Conservation (phyloP, 2,888 invertebrate genomes). For the Yponomeuta sedellus region DNA sequence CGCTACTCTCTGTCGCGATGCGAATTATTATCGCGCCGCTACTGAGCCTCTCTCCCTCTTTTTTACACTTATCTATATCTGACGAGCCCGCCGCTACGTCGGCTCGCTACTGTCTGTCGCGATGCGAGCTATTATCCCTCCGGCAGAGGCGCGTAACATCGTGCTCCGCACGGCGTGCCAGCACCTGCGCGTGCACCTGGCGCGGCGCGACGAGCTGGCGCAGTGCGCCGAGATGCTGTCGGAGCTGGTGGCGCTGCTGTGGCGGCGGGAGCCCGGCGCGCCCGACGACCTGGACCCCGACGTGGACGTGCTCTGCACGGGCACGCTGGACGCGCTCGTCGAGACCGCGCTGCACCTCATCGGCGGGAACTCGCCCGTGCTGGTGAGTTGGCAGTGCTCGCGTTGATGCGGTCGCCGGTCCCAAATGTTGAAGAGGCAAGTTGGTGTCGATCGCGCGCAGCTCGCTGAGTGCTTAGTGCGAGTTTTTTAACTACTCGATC, state of each 20-base stretch:
- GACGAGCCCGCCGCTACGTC: too few species aligned
- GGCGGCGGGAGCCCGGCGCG: constrained; percentile 72
- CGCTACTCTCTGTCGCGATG: too few species aligned
- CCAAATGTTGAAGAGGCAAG: too few species aligned
- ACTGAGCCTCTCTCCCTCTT: too few species aligned
- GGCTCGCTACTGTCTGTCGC: too few species aligned
- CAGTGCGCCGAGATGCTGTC: constrained; percentile 92
- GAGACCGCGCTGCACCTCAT: constrained; percentile 89
- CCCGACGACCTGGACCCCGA: constrained; percentile 77
- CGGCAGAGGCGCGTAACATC: constrained; percentile 87
- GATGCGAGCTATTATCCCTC: not conserved
- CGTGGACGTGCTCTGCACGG: constrained; percentile 87
- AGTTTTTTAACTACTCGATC: too few species aligned
- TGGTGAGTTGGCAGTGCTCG: constrained; percentile 52
- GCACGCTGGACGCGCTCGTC: constrained; percentile 88
- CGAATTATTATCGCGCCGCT: too few species aligned
- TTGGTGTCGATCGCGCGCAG: constrained; percentile 25
- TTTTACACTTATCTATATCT: too few species aligned
- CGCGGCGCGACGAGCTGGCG: constrained; percentile 86
- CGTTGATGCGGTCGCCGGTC: too few species aligned
- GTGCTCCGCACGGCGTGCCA: constrained; percentile 89
- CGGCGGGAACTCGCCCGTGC: constrained; percentile 83
- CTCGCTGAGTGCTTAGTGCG: too few species aligned
- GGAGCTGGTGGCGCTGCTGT: constrained; percentile 82
- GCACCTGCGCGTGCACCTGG: constrained; percentile 89